A percentile compares a stretch with the other conserved stretches of the same genome.
phyloP scores from a whole-genome alignment of 2,888 invertebrate genomes.

The Agonopterix subpropinquella region DNA sequence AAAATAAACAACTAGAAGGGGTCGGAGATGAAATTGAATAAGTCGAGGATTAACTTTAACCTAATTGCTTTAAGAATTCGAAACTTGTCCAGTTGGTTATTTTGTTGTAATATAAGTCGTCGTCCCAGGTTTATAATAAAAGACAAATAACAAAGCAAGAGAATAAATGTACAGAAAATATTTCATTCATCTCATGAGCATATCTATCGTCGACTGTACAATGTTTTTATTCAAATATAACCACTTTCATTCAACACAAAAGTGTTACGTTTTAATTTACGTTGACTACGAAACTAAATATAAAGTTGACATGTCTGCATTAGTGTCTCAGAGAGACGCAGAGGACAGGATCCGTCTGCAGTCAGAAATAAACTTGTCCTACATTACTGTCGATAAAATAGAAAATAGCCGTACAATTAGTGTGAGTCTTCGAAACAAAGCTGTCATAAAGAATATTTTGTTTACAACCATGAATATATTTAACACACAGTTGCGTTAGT shows the following conservation, averaged over 20 bases:
- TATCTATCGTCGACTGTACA: too few species aligned
- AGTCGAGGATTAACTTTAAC: too few species aligned
- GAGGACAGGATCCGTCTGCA: conserved; percentile 39
- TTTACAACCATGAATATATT: neutral
- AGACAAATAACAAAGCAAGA: too few species aligned
- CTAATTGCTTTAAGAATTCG: too few species aligned
- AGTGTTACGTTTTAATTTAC: conserved; percentile 5
- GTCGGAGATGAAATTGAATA: too few species aligned
- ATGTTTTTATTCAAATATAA: too few species aligned
- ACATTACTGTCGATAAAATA: conserved; percentile 45
- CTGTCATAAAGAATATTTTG: conserved; percentile 5
- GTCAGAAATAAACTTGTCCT: conserved; percentile 54
- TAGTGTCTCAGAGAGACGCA: conserved; percentile 22
- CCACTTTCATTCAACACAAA: too few species aligned
- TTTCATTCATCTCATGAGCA: too few species aligned
- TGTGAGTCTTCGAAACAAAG: conserved; percentile 27
- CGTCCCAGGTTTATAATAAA: too few species aligned
- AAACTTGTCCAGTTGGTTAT: too few species aligned
- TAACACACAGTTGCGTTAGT: neutral
- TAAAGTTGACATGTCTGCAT: conserved; percentile 23
- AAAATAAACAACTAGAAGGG: neutral
- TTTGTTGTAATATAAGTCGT: too few species aligned
- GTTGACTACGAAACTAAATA: neutral
- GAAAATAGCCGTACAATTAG: conserved; percentile 40
- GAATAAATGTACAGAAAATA: too few species aligned